phyloP scores from a whole-genome alignment of 2,888 invertebrate species.

The Drosophila prostipennis region DNA sequence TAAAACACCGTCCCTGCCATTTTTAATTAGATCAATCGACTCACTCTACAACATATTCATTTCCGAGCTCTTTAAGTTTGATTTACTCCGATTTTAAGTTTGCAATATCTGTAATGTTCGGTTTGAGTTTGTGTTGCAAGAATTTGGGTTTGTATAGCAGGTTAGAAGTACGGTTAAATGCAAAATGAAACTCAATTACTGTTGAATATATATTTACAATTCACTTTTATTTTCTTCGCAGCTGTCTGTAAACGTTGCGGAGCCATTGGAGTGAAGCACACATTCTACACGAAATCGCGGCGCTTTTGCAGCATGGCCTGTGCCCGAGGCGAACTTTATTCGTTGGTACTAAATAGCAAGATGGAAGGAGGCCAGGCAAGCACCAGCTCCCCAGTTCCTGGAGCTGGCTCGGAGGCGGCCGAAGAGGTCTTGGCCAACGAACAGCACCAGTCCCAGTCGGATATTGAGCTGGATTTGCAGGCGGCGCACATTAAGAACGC shows the following conservation, averaged over 20 bases:
- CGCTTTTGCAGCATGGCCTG: conserved; percentile 93
- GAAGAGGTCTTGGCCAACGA: conserved; percentile 33
- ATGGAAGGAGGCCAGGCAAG: conserved; percentile 61
- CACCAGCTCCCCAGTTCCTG: conserved; percentile 48
- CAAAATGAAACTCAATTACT: neutral
- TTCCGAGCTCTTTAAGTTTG: neutral
- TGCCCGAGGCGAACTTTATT: conserved; percentile 86
- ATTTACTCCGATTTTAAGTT: conserved; percentile 1
- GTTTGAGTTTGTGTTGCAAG: conserved; percentile 29
- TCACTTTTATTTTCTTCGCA: conserved; percentile 73
- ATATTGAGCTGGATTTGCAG: conserved; percentile 82
- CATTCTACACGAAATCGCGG: conserved; percentile 93
- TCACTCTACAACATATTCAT: conserved; percentile 7
- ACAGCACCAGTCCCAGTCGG: conserved; percentile 68
- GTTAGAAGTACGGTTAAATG: neutral
- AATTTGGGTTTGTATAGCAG: conserved; percentile 47
- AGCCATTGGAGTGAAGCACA: conserved; percentile 93
- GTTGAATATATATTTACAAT: neutral
- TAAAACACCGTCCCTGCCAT: neutral
- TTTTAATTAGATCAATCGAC: conserved; percentile 12
- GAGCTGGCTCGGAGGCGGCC: conserved; percentile 39
- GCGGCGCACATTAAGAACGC: conserved; percentile 83
- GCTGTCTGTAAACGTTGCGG: conserved; percentile 94
- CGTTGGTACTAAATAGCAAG: conserved; percentile 82
- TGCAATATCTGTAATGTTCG: neutral